Evolutionary conservation across 1,140 invertebrate genomes (phyloP).

Genomic region (Pseudomyrmex gracilis): DNA sequence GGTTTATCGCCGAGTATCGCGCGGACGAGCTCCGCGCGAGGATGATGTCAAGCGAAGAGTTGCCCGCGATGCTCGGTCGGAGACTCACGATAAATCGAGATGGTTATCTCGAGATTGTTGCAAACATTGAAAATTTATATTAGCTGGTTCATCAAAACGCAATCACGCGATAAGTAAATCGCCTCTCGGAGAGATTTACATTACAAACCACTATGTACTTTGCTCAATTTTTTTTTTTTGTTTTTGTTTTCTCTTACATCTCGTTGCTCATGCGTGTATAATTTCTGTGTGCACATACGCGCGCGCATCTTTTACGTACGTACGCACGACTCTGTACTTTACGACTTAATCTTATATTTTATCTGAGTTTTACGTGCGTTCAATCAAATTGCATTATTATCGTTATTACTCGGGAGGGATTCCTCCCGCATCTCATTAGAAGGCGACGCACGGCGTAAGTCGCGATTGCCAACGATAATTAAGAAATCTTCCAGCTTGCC

Average conservation of each 20-base stretch:
- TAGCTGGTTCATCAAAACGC: conserved; percentile 1
- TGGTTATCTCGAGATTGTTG: neutral
- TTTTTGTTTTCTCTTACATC: too few relatives aligned
- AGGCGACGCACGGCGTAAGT: neutral
- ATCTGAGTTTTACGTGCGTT: too few relatives aligned
- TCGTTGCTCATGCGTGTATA: too few relatives aligned
- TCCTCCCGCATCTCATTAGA: neutral
- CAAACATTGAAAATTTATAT: conserved; percentile 19
- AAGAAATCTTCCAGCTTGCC: conserved; percentile 33
- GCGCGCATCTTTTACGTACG: too few relatives aligned
- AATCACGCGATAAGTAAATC: neutral
- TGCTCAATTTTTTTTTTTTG: too few relatives aligned
- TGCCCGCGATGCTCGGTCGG: neutral
- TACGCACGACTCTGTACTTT: too few relatives aligned
- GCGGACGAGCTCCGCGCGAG: neutral
- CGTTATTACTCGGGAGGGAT: too few relatives aligned
- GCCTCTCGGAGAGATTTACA: conserved; percentile 19
- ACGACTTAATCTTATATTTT: too few relatives aligned
- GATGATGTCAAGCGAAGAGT: neutral
- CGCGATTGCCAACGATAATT: conserved; percentile 24
- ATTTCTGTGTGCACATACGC: too few relatives aligned
- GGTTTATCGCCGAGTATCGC: neutral
- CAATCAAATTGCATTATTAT: too few relatives aligned
- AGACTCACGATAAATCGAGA: neutral
- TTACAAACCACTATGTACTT: too few relatives aligned